Conservation (phyloP, 2,113 vertebrate genomes). For the Nannospalax galili region DNA sequence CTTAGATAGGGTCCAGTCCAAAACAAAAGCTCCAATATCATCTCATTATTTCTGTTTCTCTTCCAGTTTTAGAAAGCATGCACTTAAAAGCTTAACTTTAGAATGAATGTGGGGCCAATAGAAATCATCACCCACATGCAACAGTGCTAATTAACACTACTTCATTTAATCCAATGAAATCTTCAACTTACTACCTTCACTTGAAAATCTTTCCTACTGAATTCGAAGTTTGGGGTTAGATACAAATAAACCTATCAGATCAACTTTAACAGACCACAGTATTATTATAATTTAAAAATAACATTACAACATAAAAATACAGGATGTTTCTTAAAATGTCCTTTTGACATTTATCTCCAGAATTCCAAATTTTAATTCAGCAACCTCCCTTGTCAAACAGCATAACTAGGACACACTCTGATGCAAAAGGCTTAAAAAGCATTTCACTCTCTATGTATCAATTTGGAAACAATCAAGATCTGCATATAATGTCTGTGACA, state of each 20-base stretch:
- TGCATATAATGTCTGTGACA: not conserved
- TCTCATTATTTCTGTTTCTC: constrained; percentile 64
- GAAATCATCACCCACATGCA: constrained; percentile 28
- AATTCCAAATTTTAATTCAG: constrained; percentile 45
- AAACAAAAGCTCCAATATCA: constrained; percentile 55
- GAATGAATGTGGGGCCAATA: not conserved
- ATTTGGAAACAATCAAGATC: not conserved
- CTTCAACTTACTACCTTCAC: constrained; percentile 38
- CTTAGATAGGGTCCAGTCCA: constrained; percentile 35
- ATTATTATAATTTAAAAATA: not conserved
- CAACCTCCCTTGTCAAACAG: not conserved
- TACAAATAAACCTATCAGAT: constrained; percentile 46
- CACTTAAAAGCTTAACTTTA: constrained; percentile 60
- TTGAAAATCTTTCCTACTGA: constrained; percentile 9
- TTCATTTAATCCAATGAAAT: constrained; percentile 56
- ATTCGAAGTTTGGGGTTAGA: constrained; percentile 28
- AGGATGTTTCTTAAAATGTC: not conserved
- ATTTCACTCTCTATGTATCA: not conserved
- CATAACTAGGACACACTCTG: not conserved
- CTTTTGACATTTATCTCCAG: constrained; percentile 27
- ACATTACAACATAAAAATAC: constrained; percentile 13
- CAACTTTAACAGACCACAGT: constrained; percentile 9
- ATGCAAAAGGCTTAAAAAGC: not conserved
- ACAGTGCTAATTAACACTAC: constrained; percentile 44
- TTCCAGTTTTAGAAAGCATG: constrained; percentile 50